phyloP scores from a whole-genome alignment of 2,113 vertebrate species.

The Callopanchax toddi region DNA sequence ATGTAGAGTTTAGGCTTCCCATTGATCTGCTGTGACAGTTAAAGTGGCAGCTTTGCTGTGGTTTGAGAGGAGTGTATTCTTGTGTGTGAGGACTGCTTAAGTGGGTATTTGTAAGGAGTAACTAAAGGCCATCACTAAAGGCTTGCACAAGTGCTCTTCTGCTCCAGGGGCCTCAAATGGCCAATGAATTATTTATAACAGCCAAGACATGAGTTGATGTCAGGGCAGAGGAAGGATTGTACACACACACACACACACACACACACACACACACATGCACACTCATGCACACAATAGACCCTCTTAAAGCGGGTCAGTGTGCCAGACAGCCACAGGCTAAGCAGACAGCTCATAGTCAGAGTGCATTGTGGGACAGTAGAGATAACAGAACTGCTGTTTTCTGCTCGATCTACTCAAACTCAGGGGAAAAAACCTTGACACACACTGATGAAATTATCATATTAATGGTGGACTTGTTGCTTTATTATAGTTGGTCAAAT shows the following conservation, averaged over 20 bases:
- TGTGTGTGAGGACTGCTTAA: conserved; percentile 57
- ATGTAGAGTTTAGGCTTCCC: conserved; percentile 50
- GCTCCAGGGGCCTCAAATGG: conserved; percentile 74
- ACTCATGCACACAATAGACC: conserved; percentile 26
- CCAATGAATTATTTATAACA: conserved; percentile 79
- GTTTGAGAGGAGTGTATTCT: conserved; percentile 54
- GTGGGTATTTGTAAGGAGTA: conserved; percentile 62
- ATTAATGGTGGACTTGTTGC: not conserved
- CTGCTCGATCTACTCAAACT: conserved; percentile 53
- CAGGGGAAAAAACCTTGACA: conserved; percentile 3
- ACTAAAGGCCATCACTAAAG: conserved; percentile 69
- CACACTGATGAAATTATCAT: not conserved
- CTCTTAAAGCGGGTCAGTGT: conserved; percentile 67
- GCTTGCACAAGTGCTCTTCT: conserved; percentile 67
- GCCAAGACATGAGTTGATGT: conserved; percentile 70
- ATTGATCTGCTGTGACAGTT: conserved; percentile 60
- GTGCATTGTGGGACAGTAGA: conserved; percentile 52
- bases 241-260: conserved; percentile 21
- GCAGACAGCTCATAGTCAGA: conserved; percentile 61
- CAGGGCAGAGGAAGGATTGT: conserved; percentile 52
- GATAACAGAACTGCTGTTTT: conserved; percentile 48
- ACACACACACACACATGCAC: conserved; percentile 12
- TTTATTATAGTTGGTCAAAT: not conserved
- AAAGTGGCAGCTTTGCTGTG: conserved; percentile 56
- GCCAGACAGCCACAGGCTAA: conserved; percentile 66